phyloP scores from a whole-genome alignment of 2,797 vertebrate genomes.

The Uromys caudimaculatus region DNA sequence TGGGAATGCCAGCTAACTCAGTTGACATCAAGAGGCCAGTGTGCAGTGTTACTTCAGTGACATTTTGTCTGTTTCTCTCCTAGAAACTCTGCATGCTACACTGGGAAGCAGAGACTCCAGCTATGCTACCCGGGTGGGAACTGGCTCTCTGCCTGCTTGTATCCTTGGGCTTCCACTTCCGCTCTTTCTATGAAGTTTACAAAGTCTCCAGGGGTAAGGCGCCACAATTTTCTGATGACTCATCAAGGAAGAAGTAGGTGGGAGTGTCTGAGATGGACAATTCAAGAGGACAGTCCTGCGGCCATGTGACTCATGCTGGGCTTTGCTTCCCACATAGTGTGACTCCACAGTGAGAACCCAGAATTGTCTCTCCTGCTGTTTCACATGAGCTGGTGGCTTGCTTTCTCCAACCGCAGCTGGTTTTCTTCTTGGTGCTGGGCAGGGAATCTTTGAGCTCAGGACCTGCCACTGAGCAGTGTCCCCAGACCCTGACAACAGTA shows the following conservation, averaged over 20 bases:
- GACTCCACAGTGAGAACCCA: background rate
- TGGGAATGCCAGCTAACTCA: background rate
- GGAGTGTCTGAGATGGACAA: background rate
- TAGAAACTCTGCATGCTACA: background rate
- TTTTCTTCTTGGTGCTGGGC: background rate
- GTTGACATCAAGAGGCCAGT: background rate
- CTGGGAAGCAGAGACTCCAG: background rate
- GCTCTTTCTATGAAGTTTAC: constrained; percentile 89
- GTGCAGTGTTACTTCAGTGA: accelerated
- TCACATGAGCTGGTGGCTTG: background rate
- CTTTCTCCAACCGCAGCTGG: background rate
- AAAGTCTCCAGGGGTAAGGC: constrained; percentile 87
- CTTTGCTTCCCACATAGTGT: background rate
- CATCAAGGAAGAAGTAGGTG: too few species aligned
- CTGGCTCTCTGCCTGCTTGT: constrained; percentile 82
- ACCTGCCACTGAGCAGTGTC: background rate
- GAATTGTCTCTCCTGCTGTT: background rate
- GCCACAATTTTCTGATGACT: background rate
- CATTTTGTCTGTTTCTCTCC: background rate
- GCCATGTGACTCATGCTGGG: background rate
- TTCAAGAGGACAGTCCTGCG: background rate
- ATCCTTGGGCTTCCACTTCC: constrained; percentile 88
- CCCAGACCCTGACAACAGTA: too few species aligned
- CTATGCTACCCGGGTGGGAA: constrained; percentile 86
- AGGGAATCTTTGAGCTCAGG: background rate